phyloP scores from a whole-genome alignment of 1,140 invertebrate genomes.

The Aphelinus certus region DNA sequence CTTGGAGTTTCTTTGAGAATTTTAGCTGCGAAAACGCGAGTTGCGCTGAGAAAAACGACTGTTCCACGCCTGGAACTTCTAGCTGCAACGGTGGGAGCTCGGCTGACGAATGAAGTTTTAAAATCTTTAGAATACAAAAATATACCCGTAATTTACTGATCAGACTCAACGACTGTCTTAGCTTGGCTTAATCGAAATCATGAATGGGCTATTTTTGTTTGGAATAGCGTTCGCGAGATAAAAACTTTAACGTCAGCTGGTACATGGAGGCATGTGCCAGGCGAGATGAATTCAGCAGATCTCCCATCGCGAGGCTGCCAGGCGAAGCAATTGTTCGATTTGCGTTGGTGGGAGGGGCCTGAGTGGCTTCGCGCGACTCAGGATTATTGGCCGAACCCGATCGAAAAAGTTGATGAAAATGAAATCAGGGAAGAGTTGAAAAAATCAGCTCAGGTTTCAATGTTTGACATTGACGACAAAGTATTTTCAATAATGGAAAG shows the following conservation, averaged over 20 bases:
- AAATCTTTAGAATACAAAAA: slow-evolving; percentile 54
- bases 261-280: too few relatives aligned
- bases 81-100: slow-evolving; percentile 47
- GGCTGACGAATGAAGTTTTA: slow-evolving; percentile 42
- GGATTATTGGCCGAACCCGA: too few relatives aligned
- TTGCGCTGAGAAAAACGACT: slow-evolving; percentile 23
- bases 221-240: slow-evolving; percentile 35
- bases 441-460: slow-evolving; percentile 25
- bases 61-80: neutral
- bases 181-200: slow-evolving; percentile 31
- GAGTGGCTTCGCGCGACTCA: too few relatives aligned
- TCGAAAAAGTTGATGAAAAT: too few relatives aligned
- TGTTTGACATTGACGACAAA: neutral
- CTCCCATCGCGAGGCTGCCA: too few relatives aligned
- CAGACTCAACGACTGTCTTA: slow-evolving; percentile 27
- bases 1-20: neutral
- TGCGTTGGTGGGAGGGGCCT: too few relatives aligned
- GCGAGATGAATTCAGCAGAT: too few relatives aligned
- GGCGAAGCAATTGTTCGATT: too few relatives aligned
- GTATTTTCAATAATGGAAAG: neutral
- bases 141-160: neutral
- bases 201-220: slow-evolving; percentile 31
- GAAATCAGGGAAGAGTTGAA: slow-evolving; percentile 38
- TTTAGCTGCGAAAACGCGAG: neutral
- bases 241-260: neutral